phyloP scores from a whole-genome alignment of 92 coral and sea anemone species.

The Palythoa heliodiscus region DNA sequence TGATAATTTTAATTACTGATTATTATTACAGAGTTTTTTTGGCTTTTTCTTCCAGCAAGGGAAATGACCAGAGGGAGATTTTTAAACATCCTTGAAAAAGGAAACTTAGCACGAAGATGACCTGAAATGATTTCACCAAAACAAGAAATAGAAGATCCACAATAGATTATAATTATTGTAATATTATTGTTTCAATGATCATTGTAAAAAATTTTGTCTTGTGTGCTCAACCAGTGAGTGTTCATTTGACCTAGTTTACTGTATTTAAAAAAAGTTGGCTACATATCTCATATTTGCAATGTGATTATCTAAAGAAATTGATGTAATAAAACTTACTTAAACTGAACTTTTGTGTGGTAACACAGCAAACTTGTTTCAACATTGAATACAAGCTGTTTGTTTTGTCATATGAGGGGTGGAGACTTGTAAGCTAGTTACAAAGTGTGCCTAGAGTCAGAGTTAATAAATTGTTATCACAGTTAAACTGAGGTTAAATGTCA shows the following conservation, averaged over 20 bases:
- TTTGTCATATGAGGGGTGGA: too few species aligned
- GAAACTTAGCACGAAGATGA: conserved; percentile 70
- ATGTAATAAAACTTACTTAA: too few species aligned
- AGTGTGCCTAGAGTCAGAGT: too few species aligned
- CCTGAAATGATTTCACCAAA: background rate
- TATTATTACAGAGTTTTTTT: background rate
- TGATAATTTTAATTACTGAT: background rate
- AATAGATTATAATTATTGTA: background rate
- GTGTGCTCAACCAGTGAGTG: background rate
- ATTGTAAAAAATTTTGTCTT: background rate
- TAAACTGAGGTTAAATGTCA: too few species aligned
- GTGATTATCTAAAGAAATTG: too few species aligned
- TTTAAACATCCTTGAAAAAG: conserved; percentile 89
- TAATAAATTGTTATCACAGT: too few species aligned
- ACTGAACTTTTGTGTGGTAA: too few species aligned
- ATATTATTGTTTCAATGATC: background rate
- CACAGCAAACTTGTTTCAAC: too few species aligned
- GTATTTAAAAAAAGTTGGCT: background rate
- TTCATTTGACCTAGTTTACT: background rate
- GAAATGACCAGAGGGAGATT: conserved; percentile 99
- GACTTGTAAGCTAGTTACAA: too few species aligned
- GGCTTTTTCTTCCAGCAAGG: conserved; percentile 70
- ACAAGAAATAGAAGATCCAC: background rate
- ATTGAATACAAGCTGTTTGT: too few species aligned
- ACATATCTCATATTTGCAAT: too few species aligned